These are phyloP conservation scores for Ditylenchus weischeri DNA, from an alignment of 2,888 invertebrate species.

Conservation along the genomic window DNA sequence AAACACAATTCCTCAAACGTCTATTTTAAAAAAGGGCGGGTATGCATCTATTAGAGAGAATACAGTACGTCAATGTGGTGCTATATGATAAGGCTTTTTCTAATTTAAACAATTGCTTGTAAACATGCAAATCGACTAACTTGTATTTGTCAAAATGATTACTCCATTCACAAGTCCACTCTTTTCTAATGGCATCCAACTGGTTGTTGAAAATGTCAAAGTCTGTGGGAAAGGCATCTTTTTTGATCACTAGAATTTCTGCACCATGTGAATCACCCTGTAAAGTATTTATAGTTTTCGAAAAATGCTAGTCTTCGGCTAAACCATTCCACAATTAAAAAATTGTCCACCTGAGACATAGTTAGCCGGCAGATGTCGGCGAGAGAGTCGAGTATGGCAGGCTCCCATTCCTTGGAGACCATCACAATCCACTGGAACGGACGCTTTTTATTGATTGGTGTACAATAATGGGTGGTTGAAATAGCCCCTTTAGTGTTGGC, in stretches of 20 bases:
- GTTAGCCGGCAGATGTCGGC: constrained; percentile 20
- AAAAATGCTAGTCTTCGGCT: no score
- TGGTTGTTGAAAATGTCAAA: constrained; percentile 17
- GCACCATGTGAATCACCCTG: constrained; percentile 9
- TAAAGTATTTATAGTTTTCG: neutral
- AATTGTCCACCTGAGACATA: constrained; percentile 15
- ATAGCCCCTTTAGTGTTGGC: neutral
- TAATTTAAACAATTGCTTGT: no score
- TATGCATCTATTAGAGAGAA: no score
- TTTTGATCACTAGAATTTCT: constrained; percentile 33
- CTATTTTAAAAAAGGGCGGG: no score
- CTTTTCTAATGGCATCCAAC: constrained; percentile 22
- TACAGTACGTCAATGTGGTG: no score
- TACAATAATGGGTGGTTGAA: neutral
- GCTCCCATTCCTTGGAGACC: constrained; percentile 13
- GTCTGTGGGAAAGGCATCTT: constrained; percentile 29
- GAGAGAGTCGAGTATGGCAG: constrained; percentile 17
- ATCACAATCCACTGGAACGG: constrained; percentile 4
- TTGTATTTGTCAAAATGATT: constrained; percentile 23
- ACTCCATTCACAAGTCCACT: constrained; percentile 31
- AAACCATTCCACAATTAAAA: neutral
- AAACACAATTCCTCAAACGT: no score
- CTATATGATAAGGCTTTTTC: no score
- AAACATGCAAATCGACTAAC: constrained; percentile 7
- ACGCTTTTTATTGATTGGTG: neutral